Base-by-base conservation (phyloP, 37 sponge, comb jelly and placozoan species). In the Eunapius fragilis region DNA sequence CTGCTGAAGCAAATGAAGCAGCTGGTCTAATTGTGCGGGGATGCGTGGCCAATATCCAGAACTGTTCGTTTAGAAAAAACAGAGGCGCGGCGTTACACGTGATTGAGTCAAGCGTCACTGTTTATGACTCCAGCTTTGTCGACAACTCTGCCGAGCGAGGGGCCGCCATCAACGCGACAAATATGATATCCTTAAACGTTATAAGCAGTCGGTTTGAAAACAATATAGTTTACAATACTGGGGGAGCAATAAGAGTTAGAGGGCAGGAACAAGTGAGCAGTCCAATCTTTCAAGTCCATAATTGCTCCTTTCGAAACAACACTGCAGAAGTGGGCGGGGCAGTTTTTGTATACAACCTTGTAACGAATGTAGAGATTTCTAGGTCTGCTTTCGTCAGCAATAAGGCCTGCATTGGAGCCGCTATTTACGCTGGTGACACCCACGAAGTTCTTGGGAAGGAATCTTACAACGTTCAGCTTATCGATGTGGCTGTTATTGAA, bases 101-200 rank as follows among this genome's bases (percentile, higher is more conserved):
- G 58, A 4, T 4, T 11, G 19, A 58, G 22, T 58, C 58, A 2
- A 58, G 14, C 58, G 17, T 87, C 30, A 2, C 2, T 0, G 69
- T 80, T 0, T 49, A 30, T 14, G 25, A 68, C 32, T 71, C 69
- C 3, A 72, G 33, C 26, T 89, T 89, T 50, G 35, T 50, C 31
- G 50, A 36, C 24, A 89, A 89, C 68, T 22, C 27, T 0, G 89
- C 89, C 6, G 0, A 32, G 0, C 9, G 17, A 2, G 89, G 84
- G 22, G 78, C 80, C 2, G 89, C 84, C 3, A 23, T 83, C 9
- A 79, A 71, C 58, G 77, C 34, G 35, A 37, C 70, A 3, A 31
- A 71, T 70, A 17, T 74, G 17, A 26, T 68, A 9, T 76, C 76
- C 17, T 81, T 80, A 37, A 87, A 87, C 72, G 75, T 74, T 14